These are phyloP conservation scores for Zygothrica quintamaculata DNA, from an alignment of 2,888 invertebrate genomes.

Conservation along the genomic window DNA sequence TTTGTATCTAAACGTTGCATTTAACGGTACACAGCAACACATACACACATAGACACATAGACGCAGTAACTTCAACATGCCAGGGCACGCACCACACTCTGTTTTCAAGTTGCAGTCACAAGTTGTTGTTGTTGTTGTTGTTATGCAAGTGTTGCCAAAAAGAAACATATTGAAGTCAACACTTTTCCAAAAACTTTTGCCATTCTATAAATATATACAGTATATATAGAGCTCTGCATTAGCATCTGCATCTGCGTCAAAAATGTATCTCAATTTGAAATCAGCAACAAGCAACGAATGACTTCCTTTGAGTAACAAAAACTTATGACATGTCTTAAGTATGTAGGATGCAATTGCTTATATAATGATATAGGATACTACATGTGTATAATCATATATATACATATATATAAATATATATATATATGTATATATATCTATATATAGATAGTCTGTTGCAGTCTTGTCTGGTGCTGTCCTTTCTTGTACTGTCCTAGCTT, in stretches of 20 bases:
- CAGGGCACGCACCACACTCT: constrained; percentile 59
- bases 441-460: constrained; percentile 7
- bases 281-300: constrained; percentile 37
- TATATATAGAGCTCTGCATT: constrained; percentile 24
- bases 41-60: constrained; percentile 20
- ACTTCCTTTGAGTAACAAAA: constrained; percentile 23
- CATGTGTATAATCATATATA: too few relatives aligned
- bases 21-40: constrained; percentile 67
- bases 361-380: too few relatives aligned
- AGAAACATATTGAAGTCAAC: constrained; percentile 68
- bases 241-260: constrained; percentile 18
- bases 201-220: constrained; percentile 47
- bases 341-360: constrained; percentile 30
- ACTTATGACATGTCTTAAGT: constrained; percentile 46
- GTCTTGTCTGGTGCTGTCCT: too few relatives aligned
- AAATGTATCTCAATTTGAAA: constrained; percentile 49
- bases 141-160: constrained; percentile 73
- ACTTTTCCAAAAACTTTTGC: constrained; percentile 64
- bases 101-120: constrained; percentile 16
- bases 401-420: constrained; percentile 4
- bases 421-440: constrained; percentile 9
- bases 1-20: constrained; percentile 78
- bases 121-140: constrained; percentile 30
- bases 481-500: too few relatives aligned
- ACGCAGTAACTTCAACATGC: constrained; percentile 34